Percentiles rank a stretch among this genome's conserved stretches.
Conservation (phyloP, 2,113 vertebrate genomes). For the Willisornis vidua region DNA sequence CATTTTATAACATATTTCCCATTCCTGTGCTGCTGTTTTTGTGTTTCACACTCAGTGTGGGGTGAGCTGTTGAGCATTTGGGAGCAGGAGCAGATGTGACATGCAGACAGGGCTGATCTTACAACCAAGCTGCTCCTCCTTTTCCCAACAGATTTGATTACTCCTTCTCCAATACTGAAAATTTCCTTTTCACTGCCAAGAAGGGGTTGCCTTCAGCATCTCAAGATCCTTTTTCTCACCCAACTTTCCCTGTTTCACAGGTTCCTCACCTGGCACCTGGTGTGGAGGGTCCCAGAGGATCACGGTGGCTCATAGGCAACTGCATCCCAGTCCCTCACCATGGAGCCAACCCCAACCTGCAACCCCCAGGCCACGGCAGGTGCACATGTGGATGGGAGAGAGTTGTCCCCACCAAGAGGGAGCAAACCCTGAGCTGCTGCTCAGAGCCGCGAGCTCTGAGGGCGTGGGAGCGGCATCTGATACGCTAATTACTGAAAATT, state of each 20-base stretch:
- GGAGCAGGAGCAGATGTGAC: not conserved
- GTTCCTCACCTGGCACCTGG: not conserved
- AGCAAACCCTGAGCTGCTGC: not conserved
- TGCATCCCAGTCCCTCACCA: not conserved
- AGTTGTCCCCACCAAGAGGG: fast-evolving
- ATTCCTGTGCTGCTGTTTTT: not conserved
- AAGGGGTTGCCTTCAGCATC: not conserved
- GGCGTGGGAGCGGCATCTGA: not conserved
- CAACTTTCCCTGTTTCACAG: not conserved
- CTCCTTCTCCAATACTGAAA: not conserved
- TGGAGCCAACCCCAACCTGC: not conserved
- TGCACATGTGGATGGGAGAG: no score
- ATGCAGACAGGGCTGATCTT: not conserved
- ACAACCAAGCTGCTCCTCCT: not conserved
- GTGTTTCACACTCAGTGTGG: not conserved
- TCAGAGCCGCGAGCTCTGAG: not conserved
- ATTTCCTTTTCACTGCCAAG: not conserved
- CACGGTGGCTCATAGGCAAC: fast-evolving
- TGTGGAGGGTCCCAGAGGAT: not conserved
- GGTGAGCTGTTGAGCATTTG: not conserved
- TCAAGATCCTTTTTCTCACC: not conserved
- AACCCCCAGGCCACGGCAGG: fast-evolving
- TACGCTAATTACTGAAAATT: not conserved
- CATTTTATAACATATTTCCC: not conserved
- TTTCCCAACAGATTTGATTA: not conserved